These are phyloP conservation scores for Rhabdomys dilectus DNA, from an alignment of 2,113 vertebrate species.

Conservation along the genomic window DNA sequence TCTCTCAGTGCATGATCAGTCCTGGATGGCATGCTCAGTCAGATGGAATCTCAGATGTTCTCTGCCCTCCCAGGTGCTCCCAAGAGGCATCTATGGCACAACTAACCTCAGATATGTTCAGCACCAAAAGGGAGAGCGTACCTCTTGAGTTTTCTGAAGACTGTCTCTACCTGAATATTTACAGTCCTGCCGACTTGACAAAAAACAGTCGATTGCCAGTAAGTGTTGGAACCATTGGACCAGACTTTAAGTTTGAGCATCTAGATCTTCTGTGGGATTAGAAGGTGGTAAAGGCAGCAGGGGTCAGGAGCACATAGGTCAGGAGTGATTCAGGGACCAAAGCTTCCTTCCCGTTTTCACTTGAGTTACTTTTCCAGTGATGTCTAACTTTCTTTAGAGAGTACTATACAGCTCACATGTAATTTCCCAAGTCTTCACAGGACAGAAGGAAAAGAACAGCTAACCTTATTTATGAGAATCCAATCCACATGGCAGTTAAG, in stretches of 20 bases:
- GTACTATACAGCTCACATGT: background rate
- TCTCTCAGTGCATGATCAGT: background rate
- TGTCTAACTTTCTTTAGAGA: background rate
- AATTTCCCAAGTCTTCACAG: background rate
- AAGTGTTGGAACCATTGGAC: conserved; percentile 83
- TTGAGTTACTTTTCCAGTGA: background rate
- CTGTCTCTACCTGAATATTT: conserved; percentile 91
- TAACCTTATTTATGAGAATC: background rate
- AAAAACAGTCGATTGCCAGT: conserved; percentile 86
- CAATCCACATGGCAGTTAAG: too few species aligned
- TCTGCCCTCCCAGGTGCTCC: conserved; percentile 52
- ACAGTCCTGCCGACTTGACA: conserved; percentile 85
- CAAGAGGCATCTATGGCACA: rapidly evolving
- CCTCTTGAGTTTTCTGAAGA: conserved; percentile 82
- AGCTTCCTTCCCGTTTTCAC: too few species aligned
- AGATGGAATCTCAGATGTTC: rapidly evolving
- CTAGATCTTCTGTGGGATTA: rapidly evolving
- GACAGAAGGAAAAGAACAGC: background rate
- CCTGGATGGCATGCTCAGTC: rapidly evolving
- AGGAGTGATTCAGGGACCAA: too few species aligned
- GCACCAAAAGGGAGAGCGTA: background rate
- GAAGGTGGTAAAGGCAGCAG: background rate
- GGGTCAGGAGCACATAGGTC: rapidly evolving
- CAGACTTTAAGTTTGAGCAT: rapidly evolving
- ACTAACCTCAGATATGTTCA: rapidly evolving